A percentile compares a stretch with the other conserved stretches of the same genome.
phyloP scores from a whole-genome alignment of 2,113 vertebrate genomes.

The Corvus moneduloides region DNA sequence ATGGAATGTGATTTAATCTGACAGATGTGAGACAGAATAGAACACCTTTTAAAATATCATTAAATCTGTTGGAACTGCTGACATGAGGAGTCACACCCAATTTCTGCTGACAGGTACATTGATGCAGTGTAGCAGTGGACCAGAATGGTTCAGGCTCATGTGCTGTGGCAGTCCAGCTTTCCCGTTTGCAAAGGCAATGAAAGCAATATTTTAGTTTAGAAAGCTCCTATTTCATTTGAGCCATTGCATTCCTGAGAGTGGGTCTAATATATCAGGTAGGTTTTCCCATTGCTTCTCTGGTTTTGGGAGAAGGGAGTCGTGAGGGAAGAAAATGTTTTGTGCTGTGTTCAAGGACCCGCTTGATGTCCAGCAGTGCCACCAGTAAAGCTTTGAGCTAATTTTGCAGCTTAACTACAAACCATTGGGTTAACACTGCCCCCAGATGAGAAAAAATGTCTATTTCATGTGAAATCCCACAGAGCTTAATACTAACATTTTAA shows the following conservation, averaged over 20 bases:
- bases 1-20: neutral
- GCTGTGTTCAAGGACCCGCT: neutral
- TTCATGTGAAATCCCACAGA: neutral
- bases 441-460: neutral
- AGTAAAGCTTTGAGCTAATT: neutral
- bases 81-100: neutral
- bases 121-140: neutral
- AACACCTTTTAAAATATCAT: neutral
- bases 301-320: neutral
- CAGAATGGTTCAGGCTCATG: neutral
- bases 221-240: neutral
- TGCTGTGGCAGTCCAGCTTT: neutral
- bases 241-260: neutral
- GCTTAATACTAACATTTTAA: neutral
- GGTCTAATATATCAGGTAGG: neutral
- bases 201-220: neutral
- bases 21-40: neutral
- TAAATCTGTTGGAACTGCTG: neutral
- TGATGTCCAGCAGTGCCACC: neutral
- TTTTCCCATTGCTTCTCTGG: neutral
- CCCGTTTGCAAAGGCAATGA: neutral
- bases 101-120: neutral
- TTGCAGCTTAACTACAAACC: neutral
- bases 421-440: neutral
- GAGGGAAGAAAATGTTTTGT: neutral